A percentile compares a stretch with the other conserved stretches of the same genome.
phyloP scores from a whole-genome alignment of 35 echinoderm and acorn worm species.

The Holothuria glaberrima region DNA sequence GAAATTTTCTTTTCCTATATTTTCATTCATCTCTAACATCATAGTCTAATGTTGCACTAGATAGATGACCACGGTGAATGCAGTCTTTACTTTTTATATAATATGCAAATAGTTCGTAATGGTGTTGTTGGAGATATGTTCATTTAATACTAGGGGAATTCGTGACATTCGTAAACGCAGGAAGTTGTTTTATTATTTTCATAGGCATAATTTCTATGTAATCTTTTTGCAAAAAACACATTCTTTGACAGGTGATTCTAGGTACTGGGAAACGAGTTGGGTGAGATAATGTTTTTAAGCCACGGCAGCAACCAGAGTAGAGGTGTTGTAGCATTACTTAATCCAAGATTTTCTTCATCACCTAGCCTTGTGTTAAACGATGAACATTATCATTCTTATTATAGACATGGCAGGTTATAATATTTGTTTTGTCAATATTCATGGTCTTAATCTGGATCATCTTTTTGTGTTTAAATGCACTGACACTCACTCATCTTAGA shows the following conservation, averaged over 20 bases:
- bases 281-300: not conserved
- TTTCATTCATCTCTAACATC: not conserved
- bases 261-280: not conserved
- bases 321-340: not conserved
- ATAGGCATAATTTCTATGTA: not conserved
- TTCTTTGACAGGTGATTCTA: not conserved
- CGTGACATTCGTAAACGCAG: too few species aligned
- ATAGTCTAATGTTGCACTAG: too few species aligned
- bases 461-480: not conserved
- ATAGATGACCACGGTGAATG: too few species aligned
- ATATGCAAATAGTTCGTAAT: too few species aligned
- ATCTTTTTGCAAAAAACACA: not conserved
- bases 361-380: not conserved
- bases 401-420: not conserved
- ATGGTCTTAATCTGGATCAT: not conserved
- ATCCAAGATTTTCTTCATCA: not conserved
- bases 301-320: not conserved
- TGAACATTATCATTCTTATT: not conserved
- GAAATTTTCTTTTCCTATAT: not conserved
- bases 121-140: too few species aligned
- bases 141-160: too few species aligned
- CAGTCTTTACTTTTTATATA: too few species aligned
- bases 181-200: too few species aligned
- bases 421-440: not conserved
- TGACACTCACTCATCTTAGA: not conserved